Evolutionary conservation across 2,113 vertebrate genomes (phyloP).

Genomic region (Etheostoma spectabile): DNA sequence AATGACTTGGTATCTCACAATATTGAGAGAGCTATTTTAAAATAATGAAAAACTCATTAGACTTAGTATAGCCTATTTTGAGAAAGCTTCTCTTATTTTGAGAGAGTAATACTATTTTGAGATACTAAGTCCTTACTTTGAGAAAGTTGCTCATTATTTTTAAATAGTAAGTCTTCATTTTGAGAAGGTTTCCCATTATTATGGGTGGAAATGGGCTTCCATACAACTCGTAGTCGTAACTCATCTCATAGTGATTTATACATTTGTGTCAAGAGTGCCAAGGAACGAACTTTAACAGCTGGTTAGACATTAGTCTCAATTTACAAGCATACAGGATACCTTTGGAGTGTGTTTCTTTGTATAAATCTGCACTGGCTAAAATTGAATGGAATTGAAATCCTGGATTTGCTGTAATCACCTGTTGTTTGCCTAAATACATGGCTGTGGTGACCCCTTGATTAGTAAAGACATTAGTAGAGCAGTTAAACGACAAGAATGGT

Average conservation of each 20-base stretch:
- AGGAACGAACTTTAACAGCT: not conserved
- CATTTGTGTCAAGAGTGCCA: not conserved
- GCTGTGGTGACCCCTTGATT: slow-evolving; percentile 7
- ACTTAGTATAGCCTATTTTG: too few species aligned
- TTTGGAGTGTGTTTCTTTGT: not conserved
- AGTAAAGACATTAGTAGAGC: not conserved
- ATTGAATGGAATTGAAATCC: not conserved
- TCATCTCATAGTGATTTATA: not conserved
- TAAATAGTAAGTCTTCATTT: too few species aligned
- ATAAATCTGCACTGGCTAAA: not conserved
- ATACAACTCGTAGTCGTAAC: not conserved
- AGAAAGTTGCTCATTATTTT: too few species aligned
- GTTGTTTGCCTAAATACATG: slow-evolving; percentile 48
- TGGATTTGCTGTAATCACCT: slow-evolving; percentile 41
- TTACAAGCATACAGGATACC: fast-evolving
- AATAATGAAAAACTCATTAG: too few species aligned
- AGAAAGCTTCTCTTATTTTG: too few species aligned
- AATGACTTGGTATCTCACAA: too few species aligned
- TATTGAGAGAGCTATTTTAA: too few species aligned
- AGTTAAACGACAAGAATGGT: not conserved
- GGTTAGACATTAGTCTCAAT: not conserved
- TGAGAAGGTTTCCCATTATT: too few species aligned
- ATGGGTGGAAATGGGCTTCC: too few species aligned
- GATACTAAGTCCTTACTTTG: too few species aligned
- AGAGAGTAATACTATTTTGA: too few species aligned